Conservation (phyloP, 2,888 invertebrate species). For the Mactromeris polynyma region DNA sequence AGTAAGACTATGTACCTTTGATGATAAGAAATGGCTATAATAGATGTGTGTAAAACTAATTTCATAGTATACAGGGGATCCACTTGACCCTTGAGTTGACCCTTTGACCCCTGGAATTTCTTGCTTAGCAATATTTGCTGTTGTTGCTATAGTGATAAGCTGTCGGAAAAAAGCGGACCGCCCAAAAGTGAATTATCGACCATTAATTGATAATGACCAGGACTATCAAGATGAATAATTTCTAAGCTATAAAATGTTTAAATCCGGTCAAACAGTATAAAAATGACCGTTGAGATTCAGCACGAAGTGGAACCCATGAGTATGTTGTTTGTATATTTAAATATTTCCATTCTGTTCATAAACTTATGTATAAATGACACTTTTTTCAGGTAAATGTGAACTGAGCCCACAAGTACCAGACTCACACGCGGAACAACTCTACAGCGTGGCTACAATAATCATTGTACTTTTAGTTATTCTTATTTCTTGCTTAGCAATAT, state of each 20-base stretch:
- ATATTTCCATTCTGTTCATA: neutral
- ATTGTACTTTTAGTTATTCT: constrained; percentile 50
- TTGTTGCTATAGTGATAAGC: constrained; percentile 29
- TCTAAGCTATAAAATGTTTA: no score
- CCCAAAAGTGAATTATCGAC: constrained; percentile 23
- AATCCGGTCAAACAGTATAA: no score
- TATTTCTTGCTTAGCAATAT: constrained; percentile 33
- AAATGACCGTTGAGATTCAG: no score
- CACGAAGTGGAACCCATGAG: no score
- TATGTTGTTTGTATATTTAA: neutral
- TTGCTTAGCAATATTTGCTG: constrained; percentile 33
- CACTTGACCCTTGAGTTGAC: no score
- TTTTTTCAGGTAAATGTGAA: constrained; percentile 63
- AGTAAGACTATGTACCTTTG: no score
- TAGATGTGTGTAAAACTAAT: no score
- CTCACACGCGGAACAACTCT: constrained; percentile 24
- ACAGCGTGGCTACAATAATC: constrained; percentile 39
- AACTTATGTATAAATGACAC: neutral
- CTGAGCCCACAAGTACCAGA: neutral
- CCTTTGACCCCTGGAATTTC: no score
- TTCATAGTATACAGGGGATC: no score
- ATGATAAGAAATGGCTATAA: no score
- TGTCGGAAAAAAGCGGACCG: constrained; percentile 24
- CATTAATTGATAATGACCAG: constrained; percentile 10
- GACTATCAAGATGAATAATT: constrained; percentile 14